Conservation (phyloP, 2,888 invertebrate genomes). For the Orthosia gracilis region DNA sequence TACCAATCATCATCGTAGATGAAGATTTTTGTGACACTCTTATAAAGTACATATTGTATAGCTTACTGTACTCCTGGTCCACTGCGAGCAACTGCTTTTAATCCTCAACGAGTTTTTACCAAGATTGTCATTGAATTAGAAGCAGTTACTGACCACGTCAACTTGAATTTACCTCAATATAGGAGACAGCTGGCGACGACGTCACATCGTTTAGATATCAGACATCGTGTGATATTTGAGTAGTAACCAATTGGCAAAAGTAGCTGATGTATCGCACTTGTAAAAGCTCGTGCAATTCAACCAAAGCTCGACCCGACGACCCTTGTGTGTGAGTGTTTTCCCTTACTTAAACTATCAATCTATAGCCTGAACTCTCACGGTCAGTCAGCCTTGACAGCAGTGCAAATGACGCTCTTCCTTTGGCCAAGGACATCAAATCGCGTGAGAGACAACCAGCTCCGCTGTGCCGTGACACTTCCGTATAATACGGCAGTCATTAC, state of each 20-base stretch:
- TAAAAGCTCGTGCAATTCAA: background rate
- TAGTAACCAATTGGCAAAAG: background rate
- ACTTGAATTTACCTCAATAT: background rate
- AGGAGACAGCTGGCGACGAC: background rate
- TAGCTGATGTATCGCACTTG: no score
- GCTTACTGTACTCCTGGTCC: background rate
- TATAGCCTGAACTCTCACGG: constrained; percentile 49
- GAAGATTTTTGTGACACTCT: background rate
- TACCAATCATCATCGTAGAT: background rate
- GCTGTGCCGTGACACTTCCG: constrained; percentile 66
- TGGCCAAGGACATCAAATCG: constrained; percentile 77
- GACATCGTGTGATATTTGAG: background rate
- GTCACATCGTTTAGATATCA: background rate
- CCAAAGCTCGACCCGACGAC: background rate
- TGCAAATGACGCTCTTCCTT: constrained; percentile 77
- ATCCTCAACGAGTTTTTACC: background rate
- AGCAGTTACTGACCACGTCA: background rate
- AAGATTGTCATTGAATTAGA: background rate
- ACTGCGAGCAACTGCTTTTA: background rate
- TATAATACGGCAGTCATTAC: constrained; percentile 58
- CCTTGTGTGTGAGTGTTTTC: background rate
- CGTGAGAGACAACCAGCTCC: constrained; percentile 62
- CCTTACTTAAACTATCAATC: constrained; percentile 3
- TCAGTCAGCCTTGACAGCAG: constrained; percentile 64
- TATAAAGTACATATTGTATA: background rate